Evolutionary conservation across 2,888 invertebrate genomes (phyloP), one percentile per base, ranked within the genome.

Genomic region (Endotricha flammealis): DNA sequence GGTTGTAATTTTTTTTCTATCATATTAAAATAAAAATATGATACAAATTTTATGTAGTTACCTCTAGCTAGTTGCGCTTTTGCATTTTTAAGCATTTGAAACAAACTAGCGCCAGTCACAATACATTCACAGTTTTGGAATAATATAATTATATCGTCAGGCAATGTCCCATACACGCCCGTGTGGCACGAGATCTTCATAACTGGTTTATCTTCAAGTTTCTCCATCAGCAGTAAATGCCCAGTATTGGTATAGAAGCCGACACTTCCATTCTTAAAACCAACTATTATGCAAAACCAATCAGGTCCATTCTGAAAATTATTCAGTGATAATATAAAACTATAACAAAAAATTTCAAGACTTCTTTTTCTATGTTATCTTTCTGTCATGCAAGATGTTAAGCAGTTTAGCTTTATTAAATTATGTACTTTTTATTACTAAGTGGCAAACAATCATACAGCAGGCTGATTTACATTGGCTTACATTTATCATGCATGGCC

Each of bases 261-360:
- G 7, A 98, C 88, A 79, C 89, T 90, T 10, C 98, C 98, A 49
- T 94, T 93, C 53, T 90, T 91, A 58, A 95, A 93, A 8, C 98
- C 98, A 38, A 96, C 89, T 41, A 93, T 90, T 41, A 98, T 89
- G 66, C 96, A 97, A 8, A 96, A 97, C 98, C 98, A 98, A 69
- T 98, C 98, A 13, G 95, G 91, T 4, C 91, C 91, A 63, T 92
- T 88, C 89, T 90, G 68, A 30, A 69, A 70, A 11, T 12, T n/a
- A 5, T n/a, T n/a, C n/a, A n/a, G n/a, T n/a, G n/a, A n/a, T n/a
- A n/a, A 17, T 5, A 17, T 17, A 5, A 12, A 38, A 16, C 29
- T 33, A 32, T 31, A 35, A 32, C n/a, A 32, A 9, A 23, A 25
- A 34, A 28, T 22, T 12, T 13, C 32, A 25, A 37, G 16, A 28